Evolutionary conservation across 1,140 invertebrate genomes (phyloP).

Genomic region (Sipha flava): DNA sequence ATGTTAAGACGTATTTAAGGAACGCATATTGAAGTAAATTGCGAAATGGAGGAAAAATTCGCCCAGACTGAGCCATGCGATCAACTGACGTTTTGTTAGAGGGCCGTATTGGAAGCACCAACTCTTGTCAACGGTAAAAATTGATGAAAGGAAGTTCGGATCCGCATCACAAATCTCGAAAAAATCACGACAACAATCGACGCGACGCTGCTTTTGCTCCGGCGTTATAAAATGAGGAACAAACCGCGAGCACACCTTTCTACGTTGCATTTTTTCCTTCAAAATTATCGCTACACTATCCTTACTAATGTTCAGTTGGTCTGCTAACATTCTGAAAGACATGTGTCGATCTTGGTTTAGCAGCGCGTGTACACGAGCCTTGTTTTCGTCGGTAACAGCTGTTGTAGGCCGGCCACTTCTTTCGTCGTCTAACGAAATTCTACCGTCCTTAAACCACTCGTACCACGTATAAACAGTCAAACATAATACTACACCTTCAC

Average conservation of each 20-base stretch:
- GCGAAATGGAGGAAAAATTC: no score
- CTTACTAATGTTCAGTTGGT: no score
- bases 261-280: neutral
- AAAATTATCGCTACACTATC: neutral
- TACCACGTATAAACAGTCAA: slow-evolving; percentile 26
- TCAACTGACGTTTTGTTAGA: neutral
- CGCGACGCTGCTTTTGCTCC: neutral
- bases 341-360: no score
- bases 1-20: no score
- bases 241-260: neutral
- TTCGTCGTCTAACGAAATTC: slow-evolving; percentile 25
- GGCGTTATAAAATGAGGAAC: neutral
- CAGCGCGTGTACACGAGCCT: neutral
- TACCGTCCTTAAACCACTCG: slow-evolving; percentile 32
- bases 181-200: neutral
- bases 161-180: neutral
- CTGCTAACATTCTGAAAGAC: no score
- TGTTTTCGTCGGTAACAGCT: neutral
- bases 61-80: neutral
- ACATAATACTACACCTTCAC: slow-evolving; percentile 10
- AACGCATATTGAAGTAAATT: no score
- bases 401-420: slow-evolving; percentile 24
- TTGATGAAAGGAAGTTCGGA: neutral
- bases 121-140: neutral
- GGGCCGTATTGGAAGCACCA: neutral